Conservation (phyloP, 2,888 invertebrate species). For the Lucinisca nassula region DNA sequence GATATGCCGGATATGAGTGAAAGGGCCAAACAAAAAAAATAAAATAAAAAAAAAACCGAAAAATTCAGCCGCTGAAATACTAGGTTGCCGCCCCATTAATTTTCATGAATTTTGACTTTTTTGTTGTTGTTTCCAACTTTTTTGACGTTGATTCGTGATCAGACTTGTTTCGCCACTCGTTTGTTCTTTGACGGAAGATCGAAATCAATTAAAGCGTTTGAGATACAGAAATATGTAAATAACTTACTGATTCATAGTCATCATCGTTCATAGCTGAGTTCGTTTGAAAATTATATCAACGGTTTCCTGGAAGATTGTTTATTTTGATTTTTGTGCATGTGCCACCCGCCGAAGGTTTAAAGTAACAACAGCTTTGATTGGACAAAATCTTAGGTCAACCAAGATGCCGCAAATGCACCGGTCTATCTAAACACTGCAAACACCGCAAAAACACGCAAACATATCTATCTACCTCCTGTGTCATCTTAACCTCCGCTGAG, state of each 20-base stretch:
- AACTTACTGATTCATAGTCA: slow-evolving; percentile 5
- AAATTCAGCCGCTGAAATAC: too few relatives aligned
- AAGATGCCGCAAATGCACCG: background rate
- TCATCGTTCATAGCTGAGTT: background rate
- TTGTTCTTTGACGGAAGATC: background rate
- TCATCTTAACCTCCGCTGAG: too few relatives aligned
- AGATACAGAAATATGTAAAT: too few relatives aligned
- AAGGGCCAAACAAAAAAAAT: too few relatives aligned
- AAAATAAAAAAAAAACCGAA: too few relatives aligned
- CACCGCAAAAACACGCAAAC: too few relatives aligned
- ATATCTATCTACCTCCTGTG: too few relatives aligned
- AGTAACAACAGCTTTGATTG: slow-evolving; percentile 44
- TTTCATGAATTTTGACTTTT: background rate
- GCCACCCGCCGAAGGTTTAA: slow-evolving; percentile 52
- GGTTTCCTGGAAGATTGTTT: background rate
- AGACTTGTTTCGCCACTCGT: background rate
- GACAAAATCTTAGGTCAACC: slow-evolving; percentile 9
- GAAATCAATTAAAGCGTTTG: too few relatives aligned
- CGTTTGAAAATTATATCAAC: background rate
- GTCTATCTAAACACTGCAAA: background rate
- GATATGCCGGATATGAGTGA: too few relatives aligned
- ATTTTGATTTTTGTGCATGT: slow-evolving; percentile 13
- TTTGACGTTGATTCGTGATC: background rate
- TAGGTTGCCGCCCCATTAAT: background rate
- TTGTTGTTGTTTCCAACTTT: too few relatives aligned